Conservation (phyloP, 2,888 invertebrate genomes). For the Drosophila prostipennis region DNA sequence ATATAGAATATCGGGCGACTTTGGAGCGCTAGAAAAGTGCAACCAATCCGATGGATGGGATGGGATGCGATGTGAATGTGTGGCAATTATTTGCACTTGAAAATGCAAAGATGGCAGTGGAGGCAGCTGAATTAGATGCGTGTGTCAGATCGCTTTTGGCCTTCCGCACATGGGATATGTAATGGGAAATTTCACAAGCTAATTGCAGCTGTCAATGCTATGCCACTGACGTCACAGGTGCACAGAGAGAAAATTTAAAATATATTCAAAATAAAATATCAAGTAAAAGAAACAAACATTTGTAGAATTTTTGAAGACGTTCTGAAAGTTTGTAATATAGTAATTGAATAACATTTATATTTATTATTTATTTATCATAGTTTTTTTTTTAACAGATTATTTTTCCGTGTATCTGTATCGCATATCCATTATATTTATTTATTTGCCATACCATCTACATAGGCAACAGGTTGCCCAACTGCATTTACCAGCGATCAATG, state of each 20-base stretch:
- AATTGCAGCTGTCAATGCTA: constrained; percentile 55
- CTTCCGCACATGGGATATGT: constrained; percentile 31
- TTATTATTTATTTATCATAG: too few species aligned
- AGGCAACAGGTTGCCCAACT: constrained; percentile 65
- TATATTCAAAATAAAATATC: too few species aligned
- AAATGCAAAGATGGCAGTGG: constrained; percentile 38
- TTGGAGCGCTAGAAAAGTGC: constrained; percentile 14
- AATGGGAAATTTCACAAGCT: constrained; percentile 60
- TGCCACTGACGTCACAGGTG: constrained; percentile 28
- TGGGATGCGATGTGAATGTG: constrained; percentile 23
- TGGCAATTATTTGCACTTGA: constrained; percentile 51
- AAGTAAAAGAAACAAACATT: too few species aligned
- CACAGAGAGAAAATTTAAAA: not conserved
- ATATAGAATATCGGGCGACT: constrained; percentile 30
- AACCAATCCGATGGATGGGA: constrained; percentile 40
- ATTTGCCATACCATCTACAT: constrained; percentile 5
- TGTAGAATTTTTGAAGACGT: too few species aligned
- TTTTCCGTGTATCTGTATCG: constrained; percentile 29
- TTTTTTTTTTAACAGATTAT: too few species aligned
- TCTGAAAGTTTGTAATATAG: too few species aligned
- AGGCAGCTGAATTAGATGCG: constrained; percentile 36
- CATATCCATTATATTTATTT: constrained; percentile 1
- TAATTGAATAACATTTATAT: too few species aligned
- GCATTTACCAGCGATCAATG: constrained; percentile 37
- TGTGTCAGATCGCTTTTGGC: constrained; percentile 35